These are phyloP conservation scores for Gadus macrocephalus DNA, from an alignment of 2,113 vertebrate species.

Conservation along the genomic window DNA sequence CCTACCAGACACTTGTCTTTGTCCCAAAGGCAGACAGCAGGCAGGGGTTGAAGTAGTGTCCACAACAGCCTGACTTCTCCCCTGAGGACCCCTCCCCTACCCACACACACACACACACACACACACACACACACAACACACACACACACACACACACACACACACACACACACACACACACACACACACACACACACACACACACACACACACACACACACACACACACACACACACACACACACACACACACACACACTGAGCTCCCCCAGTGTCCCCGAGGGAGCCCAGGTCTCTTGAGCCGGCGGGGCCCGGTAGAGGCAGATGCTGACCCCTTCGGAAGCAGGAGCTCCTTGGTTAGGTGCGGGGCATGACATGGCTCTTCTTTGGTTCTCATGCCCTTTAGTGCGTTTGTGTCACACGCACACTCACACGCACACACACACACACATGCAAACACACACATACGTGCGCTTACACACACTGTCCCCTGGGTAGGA, in stretches of 20 bases:
- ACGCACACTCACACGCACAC: background rate
- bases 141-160: conserved; percentile 6
- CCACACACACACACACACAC: conserved; percentile 22
- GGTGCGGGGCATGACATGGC: conserved; percentile 38
- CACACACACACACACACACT: conserved; percentile 13
- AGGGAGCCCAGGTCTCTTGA: conserved; percentile 49
- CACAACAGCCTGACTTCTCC: conserved; percentile 50
- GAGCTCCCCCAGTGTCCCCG: conserved; percentile 34
- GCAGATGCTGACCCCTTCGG: conserved; percentile 56
- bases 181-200: conserved; percentile 7
- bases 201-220: conserved; percentile 13
- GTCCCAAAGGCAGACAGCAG: conserved; percentile 54
- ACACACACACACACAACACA: conserved; percentile 4
- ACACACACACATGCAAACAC: background rate
- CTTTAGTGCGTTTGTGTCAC: conserved; percentile 64
- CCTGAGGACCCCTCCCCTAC: conserved; percentile 43
- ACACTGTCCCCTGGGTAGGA: conserved; percentile 39
- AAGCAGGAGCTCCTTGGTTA: conserved; percentile 9
- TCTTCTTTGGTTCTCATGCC: conserved; percentile 68
- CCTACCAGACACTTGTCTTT: conserved; percentile 45
- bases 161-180: background rate
- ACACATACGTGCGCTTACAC: background rate
- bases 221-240: background rate
- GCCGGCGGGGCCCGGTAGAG: conserved; percentile 20
- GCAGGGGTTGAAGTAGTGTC: conserved; percentile 36